Conservation (phyloP, 2,888 invertebrate genomes). For the Tetramorium bicarinatum region DNA sequence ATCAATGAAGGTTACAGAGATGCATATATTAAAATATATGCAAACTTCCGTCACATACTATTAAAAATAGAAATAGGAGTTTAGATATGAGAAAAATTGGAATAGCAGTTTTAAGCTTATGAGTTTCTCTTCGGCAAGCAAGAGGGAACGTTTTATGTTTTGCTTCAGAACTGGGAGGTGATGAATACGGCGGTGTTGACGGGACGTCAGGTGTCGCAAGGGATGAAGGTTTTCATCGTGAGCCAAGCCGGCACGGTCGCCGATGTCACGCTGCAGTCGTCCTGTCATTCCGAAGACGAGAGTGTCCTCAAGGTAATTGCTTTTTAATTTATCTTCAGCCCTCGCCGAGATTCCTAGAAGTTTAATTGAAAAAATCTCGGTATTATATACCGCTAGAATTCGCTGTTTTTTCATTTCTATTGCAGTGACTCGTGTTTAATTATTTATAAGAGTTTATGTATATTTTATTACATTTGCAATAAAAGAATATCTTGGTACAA, state of each 20-base stretch:
- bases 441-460: slow-evolving; percentile 4
- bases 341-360: slow-evolving; percentile 1
- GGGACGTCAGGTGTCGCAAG: slow-evolving; percentile 96
- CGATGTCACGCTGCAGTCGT: slow-evolving; percentile 97
- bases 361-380: slow-evolving; percentile 23
- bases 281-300: slow-evolving; percentile 98
- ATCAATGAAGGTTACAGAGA: slow-evolving; percentile 35
- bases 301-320: slow-evolving; percentile 95
- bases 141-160: slow-evolving; percentile 16
- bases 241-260: slow-evolving; percentile 97
- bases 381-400: slow-evolving; percentile 1
- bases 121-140: background rate
- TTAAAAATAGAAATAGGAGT: slow-evolving; percentile 36
- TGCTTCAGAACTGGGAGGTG: slow-evolving; percentile 95
- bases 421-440: background rate
- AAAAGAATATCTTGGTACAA: background rate
- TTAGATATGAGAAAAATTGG: slow-evolving; percentile 28
- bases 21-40: slow-evolving; percentile 50
- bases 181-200: slow-evolving; percentile 98
- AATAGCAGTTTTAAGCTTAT: slow-evolving; percentile 8
- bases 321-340: slow-evolving; percentile 16
- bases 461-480: background rate
- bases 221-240: slow-evolving; percentile 98
- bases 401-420: background rate
- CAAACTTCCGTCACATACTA: slow-evolving; percentile 37